Conservation (phyloP, 35 echinoderm and acorn worm species). For the Strongylocentrotus purpuratus region DNA sequence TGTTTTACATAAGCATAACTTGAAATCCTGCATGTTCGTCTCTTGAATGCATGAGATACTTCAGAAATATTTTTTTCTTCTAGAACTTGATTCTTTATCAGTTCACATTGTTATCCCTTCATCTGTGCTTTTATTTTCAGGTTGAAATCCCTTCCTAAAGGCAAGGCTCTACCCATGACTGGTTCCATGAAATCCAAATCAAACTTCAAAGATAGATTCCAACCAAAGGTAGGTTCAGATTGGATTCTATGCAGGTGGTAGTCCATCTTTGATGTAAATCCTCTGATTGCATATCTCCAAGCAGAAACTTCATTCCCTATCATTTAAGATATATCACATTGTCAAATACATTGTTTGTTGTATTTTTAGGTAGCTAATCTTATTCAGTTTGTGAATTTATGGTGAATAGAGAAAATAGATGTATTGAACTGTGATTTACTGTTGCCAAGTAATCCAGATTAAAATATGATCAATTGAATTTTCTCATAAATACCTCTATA, state of each 20-base stretch:
- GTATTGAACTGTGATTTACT: too few relatives aligned
- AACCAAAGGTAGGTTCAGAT: not conserved
- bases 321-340: not conserved
- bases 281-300: not conserved
- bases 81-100: not conserved
- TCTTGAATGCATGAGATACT: too few relatives aligned
- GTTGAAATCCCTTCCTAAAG: not conserved
- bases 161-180: constrained; percentile 74
- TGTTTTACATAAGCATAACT: too few relatives aligned
- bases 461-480: too few relatives aligned
- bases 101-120: not conserved
- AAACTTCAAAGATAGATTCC: constrained; percentile 39
- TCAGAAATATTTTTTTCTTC: too few relatives aligned
- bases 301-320: not conserved
- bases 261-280: not conserved
- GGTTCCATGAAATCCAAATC: constrained; percentile 74
- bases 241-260: not conserved
- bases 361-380: too few relatives aligned
- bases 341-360: too few relatives aligned
- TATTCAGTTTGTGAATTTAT: too few relatives aligned
- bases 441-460: too few relatives aligned
- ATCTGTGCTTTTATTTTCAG: constrained; percentile 31
- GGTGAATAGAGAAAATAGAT: too few relatives aligned
- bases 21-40: too few relatives aligned
- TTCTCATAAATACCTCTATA: too few relatives aligned